phyloP scores from a whole-genome alignment of 2,888 invertebrate genomes.

The Mythimna impura region DNA sequence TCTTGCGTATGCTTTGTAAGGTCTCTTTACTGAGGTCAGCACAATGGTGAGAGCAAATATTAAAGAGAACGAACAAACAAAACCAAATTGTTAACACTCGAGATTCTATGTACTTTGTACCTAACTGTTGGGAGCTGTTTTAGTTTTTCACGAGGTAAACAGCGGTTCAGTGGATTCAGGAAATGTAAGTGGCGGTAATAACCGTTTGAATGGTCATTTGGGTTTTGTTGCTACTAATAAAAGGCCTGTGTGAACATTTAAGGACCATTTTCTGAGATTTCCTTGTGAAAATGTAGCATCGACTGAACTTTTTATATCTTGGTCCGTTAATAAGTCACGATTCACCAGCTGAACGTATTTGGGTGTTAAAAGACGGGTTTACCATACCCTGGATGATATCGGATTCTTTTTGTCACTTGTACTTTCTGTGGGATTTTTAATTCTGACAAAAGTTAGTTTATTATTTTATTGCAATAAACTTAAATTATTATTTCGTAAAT shows the following conservation, averaged over 20 bases:
- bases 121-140: conserved; percentile 18
- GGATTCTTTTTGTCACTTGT: too few relatives aligned
- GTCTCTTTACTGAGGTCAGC: conserved; percentile 24
- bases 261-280: background rate
- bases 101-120: conserved; percentile 42
- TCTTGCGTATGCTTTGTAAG: conserved; percentile 1
- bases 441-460: too few relatives aligned
- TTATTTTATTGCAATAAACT: background rate
- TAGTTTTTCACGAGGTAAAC: conserved; percentile 43
- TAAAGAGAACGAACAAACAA: conserved; percentile 45
- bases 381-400: too few relatives aligned
- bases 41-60: conserved; percentile 42
- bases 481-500: too few relatives aligned
- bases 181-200: conserved; percentile 21
- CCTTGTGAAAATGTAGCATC: background rate
- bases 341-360: too few relatives aligned
- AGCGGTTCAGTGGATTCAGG: background rate
- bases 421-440: too few relatives aligned
- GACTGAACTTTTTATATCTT: background rate
- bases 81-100: conserved; percentile 39
- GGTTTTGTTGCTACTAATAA: background rate
- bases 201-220: conserved; percentile 28
- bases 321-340: too few relatives aligned
- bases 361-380: too few relatives aligned
- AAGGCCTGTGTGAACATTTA: background rate